phyloP scores from a whole-genome alignment of 2,797 vertebrate genomes.

The Chloroceryle inda region DNA sequence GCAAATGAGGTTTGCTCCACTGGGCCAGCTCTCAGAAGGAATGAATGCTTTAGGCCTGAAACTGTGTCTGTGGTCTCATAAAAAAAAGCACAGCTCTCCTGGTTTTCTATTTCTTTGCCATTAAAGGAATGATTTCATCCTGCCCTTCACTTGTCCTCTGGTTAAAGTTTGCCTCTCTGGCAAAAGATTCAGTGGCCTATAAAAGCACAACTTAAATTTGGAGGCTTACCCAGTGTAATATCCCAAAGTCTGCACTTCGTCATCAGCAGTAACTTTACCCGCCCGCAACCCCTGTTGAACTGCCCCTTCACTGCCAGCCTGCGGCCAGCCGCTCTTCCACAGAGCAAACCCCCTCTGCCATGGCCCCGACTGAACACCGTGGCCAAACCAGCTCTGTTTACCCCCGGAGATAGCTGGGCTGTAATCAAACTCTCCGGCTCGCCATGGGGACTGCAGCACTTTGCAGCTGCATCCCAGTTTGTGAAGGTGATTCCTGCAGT shows the following conservation, averaged over 20 bases:
- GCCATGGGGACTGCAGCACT: fast-evolving
- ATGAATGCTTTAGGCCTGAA: neutral
- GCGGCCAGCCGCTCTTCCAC: fast-evolving
- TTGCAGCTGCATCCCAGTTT: fast-evolving
- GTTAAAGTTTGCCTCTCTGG: neutral
- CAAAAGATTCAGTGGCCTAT: neutral
- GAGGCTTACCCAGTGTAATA: neutral
- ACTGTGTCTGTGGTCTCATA: neutral
- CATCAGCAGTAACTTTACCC: neutral
- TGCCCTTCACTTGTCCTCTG: neutral
- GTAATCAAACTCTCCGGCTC: fast-evolving
- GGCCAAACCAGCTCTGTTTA: neutral
- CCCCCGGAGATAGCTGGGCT: fast-evolving
- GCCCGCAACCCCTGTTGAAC: neutral
- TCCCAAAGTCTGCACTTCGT: fast-evolving
- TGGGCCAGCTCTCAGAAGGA: neutral
- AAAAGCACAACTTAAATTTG: neutral
- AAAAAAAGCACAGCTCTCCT: neutral
- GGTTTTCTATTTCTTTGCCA: neutral
- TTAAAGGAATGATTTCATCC: neutral
- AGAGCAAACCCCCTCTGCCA: fast-evolving
- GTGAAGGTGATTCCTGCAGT: neutral
- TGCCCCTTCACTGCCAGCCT: neutral
- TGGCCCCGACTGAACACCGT: fast-evolving
- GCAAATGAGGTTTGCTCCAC: neutral